Conservation (phyloP, 2,888 invertebrate species). For the Aphidius colemani region DNA sequence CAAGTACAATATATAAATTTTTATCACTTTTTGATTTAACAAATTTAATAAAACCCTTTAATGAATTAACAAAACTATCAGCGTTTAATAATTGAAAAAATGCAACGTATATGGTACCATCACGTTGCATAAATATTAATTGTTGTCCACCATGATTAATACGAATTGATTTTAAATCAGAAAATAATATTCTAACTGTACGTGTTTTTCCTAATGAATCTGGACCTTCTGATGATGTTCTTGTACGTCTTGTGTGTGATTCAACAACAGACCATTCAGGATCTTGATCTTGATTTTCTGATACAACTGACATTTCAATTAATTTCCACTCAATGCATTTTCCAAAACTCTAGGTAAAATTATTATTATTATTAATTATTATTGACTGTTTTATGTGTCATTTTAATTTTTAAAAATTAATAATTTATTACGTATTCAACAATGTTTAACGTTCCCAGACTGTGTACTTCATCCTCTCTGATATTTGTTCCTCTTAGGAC, state of each 20-base stretch:
- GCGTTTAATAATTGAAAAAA: slow-evolving; percentile 88
- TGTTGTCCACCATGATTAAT: slow-evolving; percentile 64
- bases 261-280: slow-evolving; percentile 83
- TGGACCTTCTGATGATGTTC: slow-evolving; percentile 61
- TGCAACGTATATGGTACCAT: slow-evolving; percentile 75
- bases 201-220: slow-evolving; percentile 59
- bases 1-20: slow-evolving; percentile 73
- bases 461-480: slow-evolving; percentile 65
- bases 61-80: slow-evolving; percentile 71
- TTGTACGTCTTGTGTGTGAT: slow-evolving; percentile 70
- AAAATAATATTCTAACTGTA: slow-evolving; percentile 65
- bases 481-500: slow-evolving; percentile 68
- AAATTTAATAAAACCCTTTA: slow-evolving; percentile 69
- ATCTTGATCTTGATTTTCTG: slow-evolving; percentile 75
- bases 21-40: slow-evolving; percentile 75
- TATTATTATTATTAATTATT: slow-evolving; percentile 12
- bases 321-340: slow-evolving; percentile 84
- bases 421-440: slow-evolving; percentile 65
- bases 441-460: slow-evolving; percentile 71
- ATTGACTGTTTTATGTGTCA: background rate
- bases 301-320: slow-evolving; percentile 76
- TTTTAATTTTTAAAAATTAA: slow-evolving; percentile 1
- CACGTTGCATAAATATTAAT: slow-evolving; percentile 71
- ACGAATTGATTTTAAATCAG: slow-evolving; percentile 70
- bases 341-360: slow-evolving; percentile 58